Base-by-base conservation (phyloP, 2,797 vertebrate genomes). In the Enteromius mattozi region DNA sequence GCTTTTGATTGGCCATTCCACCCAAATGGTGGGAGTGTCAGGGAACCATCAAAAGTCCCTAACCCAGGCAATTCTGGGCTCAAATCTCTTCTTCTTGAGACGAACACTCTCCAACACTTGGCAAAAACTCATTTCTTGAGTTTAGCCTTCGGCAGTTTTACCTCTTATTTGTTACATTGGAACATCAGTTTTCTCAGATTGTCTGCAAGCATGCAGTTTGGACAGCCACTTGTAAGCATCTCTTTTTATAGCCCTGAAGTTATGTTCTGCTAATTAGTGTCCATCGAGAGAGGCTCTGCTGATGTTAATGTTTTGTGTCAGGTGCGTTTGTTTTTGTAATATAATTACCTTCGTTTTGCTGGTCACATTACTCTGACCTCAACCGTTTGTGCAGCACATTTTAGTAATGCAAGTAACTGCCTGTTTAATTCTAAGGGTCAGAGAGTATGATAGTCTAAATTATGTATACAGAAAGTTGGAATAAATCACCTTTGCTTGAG, bases 181-280 rank as follows among this genome's bases (percentile, higher is more conserved):
- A 37, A 37, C 19, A 82, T 74, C n/a, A 17, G 24, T 21, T 47
- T 72, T 30, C 35, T 71, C 10, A 21, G 49, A 35, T 27, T 45
- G 5, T 80, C 19, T 80, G 45, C 68, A 71, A 56, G 51, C 2
- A 7, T 40, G 16, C 30, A 10, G 6, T 70, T 42, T 71, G 54
- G 51, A 42, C 10, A 42, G 17, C 13, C 24, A 30, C 51, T 27
- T 74, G 40, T 6, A 14, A 24, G 49, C 42, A 82, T 74, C 45
- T 75, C 27, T 65, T 65, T 74, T 59, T 63, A 59, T 65, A 61
- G 3, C 16, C 27, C 30, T 51, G 30, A 24, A 27, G 45, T 65
- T 75, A 33, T 47, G 27, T 72, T 63, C 37, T 72, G 80, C 37
- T 78, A 63, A 78, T 78, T 63, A 45, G 61, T 35, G 27, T 79